Conservation (phyloP, 2,113 vertebrate species). For the Tympanuchus pallidicinctus region DNA sequence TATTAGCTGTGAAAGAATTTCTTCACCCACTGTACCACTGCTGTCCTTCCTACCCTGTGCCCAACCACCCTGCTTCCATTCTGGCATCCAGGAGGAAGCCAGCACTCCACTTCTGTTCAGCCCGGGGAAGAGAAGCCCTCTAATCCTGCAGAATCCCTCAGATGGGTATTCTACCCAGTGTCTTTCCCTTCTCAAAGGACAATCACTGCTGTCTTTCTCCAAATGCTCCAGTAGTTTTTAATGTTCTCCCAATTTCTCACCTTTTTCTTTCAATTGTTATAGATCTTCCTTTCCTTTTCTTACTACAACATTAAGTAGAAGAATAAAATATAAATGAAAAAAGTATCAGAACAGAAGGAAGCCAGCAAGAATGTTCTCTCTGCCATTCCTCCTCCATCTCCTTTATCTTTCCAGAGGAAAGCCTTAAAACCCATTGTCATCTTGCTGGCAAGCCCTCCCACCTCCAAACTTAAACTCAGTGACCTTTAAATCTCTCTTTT, state of each 20-base stretch:
- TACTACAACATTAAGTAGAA: background rate
- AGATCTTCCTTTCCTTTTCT: background rate
- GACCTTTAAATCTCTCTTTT: background rate
- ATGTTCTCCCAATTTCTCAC: conserved; percentile 16
- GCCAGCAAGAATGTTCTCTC: background rate
- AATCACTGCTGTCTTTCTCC: background rate
- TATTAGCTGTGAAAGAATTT: background rate
- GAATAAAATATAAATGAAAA: background rate
- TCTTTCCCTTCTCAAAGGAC: background rate
- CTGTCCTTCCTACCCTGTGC: background rate
- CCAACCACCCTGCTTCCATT: background rate
- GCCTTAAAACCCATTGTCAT: background rate
- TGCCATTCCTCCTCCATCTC: background rate
- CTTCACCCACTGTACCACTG: background rate
- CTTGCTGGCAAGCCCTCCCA: background rate
- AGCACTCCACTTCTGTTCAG: background rate
- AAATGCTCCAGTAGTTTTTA: background rate
- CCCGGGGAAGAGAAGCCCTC: background rate
- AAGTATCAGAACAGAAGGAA: background rate
- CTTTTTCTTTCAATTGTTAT: background rate
- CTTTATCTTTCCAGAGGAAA: background rate
- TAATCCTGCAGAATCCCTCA: background rate
- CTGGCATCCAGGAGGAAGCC: background rate
- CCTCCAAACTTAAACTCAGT: background rate
- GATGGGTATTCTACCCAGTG: background rate